A percentile compares a stretch with the other conserved stretches of the same genome.
These are phyloP conservation scores for Aromia moschata DNA, from an alignment of 2,888 invertebrate species.

Conservation along the genomic window DNA sequence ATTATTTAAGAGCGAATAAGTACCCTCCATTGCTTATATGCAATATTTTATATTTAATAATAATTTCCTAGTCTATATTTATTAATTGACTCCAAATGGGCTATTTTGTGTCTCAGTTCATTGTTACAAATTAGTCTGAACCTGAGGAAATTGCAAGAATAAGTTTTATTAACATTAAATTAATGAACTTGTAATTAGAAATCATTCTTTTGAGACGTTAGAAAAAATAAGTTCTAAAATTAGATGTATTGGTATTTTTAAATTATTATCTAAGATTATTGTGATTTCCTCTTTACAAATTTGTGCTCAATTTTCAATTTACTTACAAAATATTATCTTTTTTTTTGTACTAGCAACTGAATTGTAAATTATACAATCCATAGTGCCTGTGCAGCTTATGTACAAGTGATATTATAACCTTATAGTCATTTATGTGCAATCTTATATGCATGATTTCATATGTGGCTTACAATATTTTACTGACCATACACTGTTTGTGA, in stretches of 20 bases:
- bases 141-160: background rate
- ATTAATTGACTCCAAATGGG: conserved; percentile 15
- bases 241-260: too few relatives aligned
- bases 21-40: too few relatives aligned
- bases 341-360: conserved; percentile 39
- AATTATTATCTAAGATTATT: too few relatives aligned
- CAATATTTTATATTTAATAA: too few relatives aligned
- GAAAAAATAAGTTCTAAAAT: too few relatives aligned
- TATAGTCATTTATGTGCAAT: conserved; percentile 58
- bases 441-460: conserved; percentile 41
- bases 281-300: conserved; percentile 21
- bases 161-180: too few relatives aligned
- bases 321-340: conserved; percentile 25
- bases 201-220: too few relatives aligned
- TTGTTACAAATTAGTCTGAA: background rate
- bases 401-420: conserved; percentile 46
- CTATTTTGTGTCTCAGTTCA: conserved; percentile 18
- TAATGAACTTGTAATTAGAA: too few relatives aligned
- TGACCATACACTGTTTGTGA: background rate
- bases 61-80: conserved; percentile 19
- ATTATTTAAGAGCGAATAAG: too few relatives aligned
- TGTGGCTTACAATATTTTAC: conserved; percentile 16
- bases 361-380: conserved; percentile 56
- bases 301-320: conserved; percentile 36
- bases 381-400: conserved; percentile 56